These are phyloP conservation scores for Laterallus jamaicensis DNA, from an alignment of 2,113 vertebrate genomes.

Conservation along the genomic window DNA sequence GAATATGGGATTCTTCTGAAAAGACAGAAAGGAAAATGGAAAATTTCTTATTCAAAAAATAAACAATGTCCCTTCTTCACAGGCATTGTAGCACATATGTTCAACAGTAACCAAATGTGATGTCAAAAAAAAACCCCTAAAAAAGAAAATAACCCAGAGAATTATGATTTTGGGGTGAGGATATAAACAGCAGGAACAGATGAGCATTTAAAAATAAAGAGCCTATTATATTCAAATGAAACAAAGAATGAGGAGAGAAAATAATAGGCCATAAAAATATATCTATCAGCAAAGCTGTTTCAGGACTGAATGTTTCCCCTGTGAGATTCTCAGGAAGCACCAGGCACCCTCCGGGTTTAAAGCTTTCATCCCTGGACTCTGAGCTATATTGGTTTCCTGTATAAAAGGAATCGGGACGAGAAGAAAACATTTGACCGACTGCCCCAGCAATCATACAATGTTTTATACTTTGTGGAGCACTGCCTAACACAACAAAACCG, in stretches of 20 bases:
- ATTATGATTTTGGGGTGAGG: slow-evolving; percentile 19
- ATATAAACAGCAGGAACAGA: slow-evolving; percentile 36
- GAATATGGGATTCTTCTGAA: not conserved
- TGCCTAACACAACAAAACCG: slow-evolving; percentile 63
- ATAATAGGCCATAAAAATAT: slow-evolving; percentile 52
- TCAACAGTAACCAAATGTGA: slow-evolving; percentile 7
- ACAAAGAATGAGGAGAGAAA: slow-evolving; percentile 18
- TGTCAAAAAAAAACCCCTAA: not conserved
- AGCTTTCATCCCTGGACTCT: slow-evolving; percentile 41
- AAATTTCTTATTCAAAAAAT: slow-evolving; percentile 10
- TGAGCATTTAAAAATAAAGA: slow-evolving; percentile 55
- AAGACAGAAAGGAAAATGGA: slow-evolving; percentile 17
- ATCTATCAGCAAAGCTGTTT: slow-evolving; percentile 27
- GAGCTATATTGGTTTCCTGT: slow-evolving; percentile 56
- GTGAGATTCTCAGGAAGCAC: slow-evolving; percentile 49
- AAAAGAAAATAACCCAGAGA: not conserved
- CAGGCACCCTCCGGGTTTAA: slow-evolving; percentile 57
- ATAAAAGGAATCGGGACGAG: slow-evolving; percentile 32
- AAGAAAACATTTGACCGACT: slow-evolving; percentile 56
- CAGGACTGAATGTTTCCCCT: not conserved
- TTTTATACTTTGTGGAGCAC: slow-evolving; percentile 49
- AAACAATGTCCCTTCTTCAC: not conserved
- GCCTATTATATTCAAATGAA: slow-evolving; percentile 55
- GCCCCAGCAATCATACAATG: slow-evolving; percentile 32
- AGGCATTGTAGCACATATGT: not conserved